Percentiles rank a stretch among this genome's conserved stretches.
These are phyloP conservation scores for Catotricha subobsoleta DNA, from an alignment of 2,888 invertebrate genomes.

Conservation along the genomic window DNA sequence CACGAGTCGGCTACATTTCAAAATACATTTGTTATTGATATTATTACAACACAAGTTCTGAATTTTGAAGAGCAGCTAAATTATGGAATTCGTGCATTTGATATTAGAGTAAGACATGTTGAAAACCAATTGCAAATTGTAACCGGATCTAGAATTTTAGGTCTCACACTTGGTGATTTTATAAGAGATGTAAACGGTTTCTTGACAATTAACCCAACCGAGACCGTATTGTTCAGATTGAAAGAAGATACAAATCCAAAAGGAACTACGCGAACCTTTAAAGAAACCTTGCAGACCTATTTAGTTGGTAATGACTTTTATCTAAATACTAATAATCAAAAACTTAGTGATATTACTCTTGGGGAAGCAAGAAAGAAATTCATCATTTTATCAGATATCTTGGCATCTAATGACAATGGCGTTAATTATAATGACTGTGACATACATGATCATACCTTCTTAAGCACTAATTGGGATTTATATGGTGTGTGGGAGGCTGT, in stretches of 20 bases:
- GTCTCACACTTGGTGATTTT: not conserved
- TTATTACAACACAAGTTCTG: not conserved
- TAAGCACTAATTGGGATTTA: not conserved
- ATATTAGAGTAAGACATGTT: not conserved
- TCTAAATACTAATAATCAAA: too few species aligned
- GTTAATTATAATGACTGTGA: conserved; percentile 1
- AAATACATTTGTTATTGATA: not conserved
- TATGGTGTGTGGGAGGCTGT: not conserved
- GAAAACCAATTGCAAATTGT: not conserved
- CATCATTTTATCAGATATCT: not conserved
- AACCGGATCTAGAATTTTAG: not conserved
- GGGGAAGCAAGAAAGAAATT: conserved; percentile 1
- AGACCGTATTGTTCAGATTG: conserved; percentile 4
- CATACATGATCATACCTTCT: not conserved
- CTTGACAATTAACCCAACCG: not conserved
- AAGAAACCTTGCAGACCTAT: not conserved
- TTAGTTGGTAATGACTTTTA: not conserved
- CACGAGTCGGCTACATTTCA: not conserved
- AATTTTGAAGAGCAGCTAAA: conserved; percentile 1
- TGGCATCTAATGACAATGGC: not conserved
- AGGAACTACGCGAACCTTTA: not conserved
- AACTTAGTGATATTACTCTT: not conserved
- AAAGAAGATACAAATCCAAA: not conserved
- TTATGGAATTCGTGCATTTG: conserved; percentile 1
- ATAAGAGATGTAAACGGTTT: not conserved